Percentiles rank a stretch among this genome's conserved stretches.
Conservation (phyloP, 2,113 vertebrate genomes). For the Benitochromis conjunctus region DNA sequence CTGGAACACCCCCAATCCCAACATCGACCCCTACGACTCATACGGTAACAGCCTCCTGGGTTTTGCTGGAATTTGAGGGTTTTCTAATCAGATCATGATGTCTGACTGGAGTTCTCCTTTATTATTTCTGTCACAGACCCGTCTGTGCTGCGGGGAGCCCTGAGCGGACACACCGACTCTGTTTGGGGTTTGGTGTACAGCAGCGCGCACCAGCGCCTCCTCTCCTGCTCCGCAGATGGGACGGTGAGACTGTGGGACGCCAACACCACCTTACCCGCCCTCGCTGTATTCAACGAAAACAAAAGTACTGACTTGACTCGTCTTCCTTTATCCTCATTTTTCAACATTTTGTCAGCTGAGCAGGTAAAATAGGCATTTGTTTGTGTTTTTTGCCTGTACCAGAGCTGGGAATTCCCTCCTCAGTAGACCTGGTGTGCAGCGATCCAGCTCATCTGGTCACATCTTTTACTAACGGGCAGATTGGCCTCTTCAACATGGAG, state of each 20-base stretch:
- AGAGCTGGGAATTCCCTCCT: slow-evolving; percentile 94
- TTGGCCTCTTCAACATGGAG: slow-evolving; percentile 97
- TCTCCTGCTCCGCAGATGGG: slow-evolving; percentile 96
- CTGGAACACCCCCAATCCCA: slow-evolving; percentile 94
- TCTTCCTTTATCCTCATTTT: neutral
- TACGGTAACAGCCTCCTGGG: slow-evolving; percentile 73
- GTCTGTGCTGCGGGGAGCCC: slow-evolving; percentile 84
- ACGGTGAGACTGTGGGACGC: slow-evolving; percentile 92
- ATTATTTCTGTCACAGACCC: slow-evolving; percentile 75
- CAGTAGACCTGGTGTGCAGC: slow-evolving; percentile 94
- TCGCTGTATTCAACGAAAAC: slow-evolving; percentile 88
- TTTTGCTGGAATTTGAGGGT: neutral
- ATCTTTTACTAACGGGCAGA: slow-evolving; percentile 89
- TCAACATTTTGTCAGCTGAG: neutral
- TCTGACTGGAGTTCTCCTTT: neutral
- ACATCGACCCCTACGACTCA: slow-evolving; percentile 95
- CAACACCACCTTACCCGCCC: slow-evolving; percentile 81
- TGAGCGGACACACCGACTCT: slow-evolving; percentile 88
- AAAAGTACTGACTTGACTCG: slow-evolving; percentile 74
- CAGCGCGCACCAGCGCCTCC: slow-evolving; percentile 84
- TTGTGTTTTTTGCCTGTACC: slow-evolving; percentile 27
- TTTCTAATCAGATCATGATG: fast-evolving
- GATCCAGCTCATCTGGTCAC: slow-evolving; percentile 94
- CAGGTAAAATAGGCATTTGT: neutral
- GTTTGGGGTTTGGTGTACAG: slow-evolving; percentile 96